Base-by-base conservation (phyloP, 2,888 invertebrate genomes). In the Dysmachus trigonus region DNA sequence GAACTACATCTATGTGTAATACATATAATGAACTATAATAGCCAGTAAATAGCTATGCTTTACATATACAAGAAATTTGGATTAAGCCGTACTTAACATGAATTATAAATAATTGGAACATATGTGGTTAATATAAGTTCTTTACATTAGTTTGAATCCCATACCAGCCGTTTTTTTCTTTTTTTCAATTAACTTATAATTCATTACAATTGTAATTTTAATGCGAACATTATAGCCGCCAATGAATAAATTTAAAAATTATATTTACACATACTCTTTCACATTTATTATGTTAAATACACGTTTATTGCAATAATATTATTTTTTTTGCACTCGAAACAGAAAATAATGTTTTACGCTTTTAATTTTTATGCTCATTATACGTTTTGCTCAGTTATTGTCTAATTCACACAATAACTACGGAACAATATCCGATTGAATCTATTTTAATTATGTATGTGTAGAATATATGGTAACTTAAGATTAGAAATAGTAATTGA, bases 361-460 rank as follows among this genome's bases (percentile, higher is more conserved):
- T 85, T 85, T 76, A 76, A 76, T 76, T 82, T 86, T 51, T 76
- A 86, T 53, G 74, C 51, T 82, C 51, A 47, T 79, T 38, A 84
- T 71, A 41, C 47, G 47, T 79, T 74, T 85, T 84, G n/a, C 27
- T 47, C 22, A 74, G 76, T 91, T 92, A 92, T 92, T 92, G 92
- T 92, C 91, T 91, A 91, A 91, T 89, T 92, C 91, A 92, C 91
- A 91, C 91, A 90, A 90, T 89, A 90, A 89, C 89, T 88, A 88
- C 89, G 88, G 88, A 89, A 87, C 38, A 47, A 74, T 18, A 74
- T 85, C 85, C 85, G 85, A 74, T 73, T 41, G 8, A 30, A 73
- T 33, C 30, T 53, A 74, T 62, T 83, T 53, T 85, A 13, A 41
- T 0, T 53, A 62, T 77, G 51, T 77, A 84, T 73, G 73, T 53